Conservation (phyloP, 1,140 invertebrate genomes). For the Dryas iulia region DNA sequence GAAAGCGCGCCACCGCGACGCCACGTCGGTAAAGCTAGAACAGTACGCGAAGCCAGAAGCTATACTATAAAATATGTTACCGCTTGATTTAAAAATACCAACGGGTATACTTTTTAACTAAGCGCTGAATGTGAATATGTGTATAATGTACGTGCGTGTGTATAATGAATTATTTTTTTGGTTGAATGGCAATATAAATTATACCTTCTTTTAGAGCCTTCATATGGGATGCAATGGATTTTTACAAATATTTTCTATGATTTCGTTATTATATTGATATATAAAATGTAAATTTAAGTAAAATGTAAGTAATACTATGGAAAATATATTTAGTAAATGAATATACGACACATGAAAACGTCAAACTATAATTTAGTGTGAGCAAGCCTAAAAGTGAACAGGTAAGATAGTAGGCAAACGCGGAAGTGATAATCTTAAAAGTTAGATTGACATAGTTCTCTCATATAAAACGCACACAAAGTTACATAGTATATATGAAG, state of each 20-base stretch:
- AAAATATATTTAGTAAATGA: not conserved
- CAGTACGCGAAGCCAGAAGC: constrained; percentile 28
- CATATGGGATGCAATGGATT: no score
- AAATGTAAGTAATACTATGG: not conserved
- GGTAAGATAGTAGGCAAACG: constrained; percentile 48
- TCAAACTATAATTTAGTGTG: constrained; percentile 20
- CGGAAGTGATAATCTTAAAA: constrained; percentile 75
- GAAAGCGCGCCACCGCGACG: constrained; percentile 68
- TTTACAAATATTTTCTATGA: no score
- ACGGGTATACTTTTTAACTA: no score
- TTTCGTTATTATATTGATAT: no score
- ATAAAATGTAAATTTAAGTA: not conserved
- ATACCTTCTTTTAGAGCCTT: no score
- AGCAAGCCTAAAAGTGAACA: constrained; percentile 27
- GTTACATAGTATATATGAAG: constrained; percentile 35
- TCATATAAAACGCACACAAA: constrained; percentile 58
- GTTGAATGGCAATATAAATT: no score
- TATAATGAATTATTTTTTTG: no score
- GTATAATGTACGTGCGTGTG: no score
- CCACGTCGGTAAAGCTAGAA: constrained; percentile 39
- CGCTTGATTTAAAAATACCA: no score
- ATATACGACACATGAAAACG: not conserved
- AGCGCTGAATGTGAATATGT: no score
- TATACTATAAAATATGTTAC: not conserved
- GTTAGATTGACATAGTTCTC: constrained; percentile 73